These are phyloP conservation scores for Alcedo quadribrachys DNA, from an alignment of 2,797 vertebrate genomes.

Conservation along the genomic window DNA sequence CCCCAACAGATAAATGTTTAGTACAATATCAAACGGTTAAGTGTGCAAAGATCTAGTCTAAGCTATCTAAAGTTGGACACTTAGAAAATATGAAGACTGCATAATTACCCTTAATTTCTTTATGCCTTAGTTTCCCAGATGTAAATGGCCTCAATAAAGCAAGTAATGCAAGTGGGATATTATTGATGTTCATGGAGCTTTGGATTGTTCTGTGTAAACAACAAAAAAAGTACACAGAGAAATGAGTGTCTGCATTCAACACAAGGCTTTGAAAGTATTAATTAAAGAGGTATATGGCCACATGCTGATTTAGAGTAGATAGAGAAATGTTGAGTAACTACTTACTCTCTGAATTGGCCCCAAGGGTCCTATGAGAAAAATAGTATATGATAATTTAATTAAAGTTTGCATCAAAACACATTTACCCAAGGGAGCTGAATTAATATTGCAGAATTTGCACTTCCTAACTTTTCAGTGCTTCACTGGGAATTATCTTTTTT, in stretches of 20 bases:
- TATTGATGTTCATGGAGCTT: neutral
- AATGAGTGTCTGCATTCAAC: slow-evolving; percentile 9
- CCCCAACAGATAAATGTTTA: neutral
- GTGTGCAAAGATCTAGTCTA: neutral
- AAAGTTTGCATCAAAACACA: slow-evolving; percentile 58
- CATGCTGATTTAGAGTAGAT: slow-evolving; percentile 49
- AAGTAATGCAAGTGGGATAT: neutral
- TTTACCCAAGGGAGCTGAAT: slow-evolving; percentile 9
- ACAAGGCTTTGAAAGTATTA: slow-evolving; percentile 31
- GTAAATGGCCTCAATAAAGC: neutral
- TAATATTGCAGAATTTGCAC: neutral
- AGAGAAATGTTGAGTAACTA: slow-evolving; percentile 49
- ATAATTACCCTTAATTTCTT: neutral
- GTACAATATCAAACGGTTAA: neutral
- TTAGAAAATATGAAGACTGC: neutral
- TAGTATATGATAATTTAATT: slow-evolving; percentile 62
- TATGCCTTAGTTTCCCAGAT: neutral
- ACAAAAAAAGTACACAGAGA: neutral
- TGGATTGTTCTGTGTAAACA: neutral
- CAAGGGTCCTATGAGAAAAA: slow-evolving; percentile 43
- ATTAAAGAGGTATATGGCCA: slow-evolving; percentile 55
- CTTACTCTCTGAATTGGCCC: slow-evolving; percentile 37
- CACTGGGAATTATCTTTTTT: neutral
- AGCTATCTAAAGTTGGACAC: neutral
- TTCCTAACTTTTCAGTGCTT: neutral